Evolutionary conservation across 2,888 invertebrate species (phyloP), one percentile per base, ranked within the genome.

Genomic region (Andrena minutula): DNA sequence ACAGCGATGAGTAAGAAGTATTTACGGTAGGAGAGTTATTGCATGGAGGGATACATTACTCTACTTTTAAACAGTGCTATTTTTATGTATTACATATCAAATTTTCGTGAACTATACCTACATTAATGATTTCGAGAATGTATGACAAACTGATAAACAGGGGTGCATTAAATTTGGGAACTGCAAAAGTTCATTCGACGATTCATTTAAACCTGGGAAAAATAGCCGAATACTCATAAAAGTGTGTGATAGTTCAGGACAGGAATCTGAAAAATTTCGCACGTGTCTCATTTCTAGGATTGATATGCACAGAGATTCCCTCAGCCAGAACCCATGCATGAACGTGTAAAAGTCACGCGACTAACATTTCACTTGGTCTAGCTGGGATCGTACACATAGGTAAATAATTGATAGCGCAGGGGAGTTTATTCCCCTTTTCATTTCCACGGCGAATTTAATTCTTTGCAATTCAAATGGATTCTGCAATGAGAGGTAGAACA

Each of bases 391-490:
- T 56, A 63, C 61, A 56, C 64, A 32, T 79, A 41, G 41, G 41
- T 41, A 41, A 16, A 16, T 41, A 74, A 82, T 82, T 75, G 80
- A n/a, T 35, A 41, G 63, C n/a, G 35, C 64, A 63, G 58, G 65
- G 61, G 32, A 75, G 79, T 82, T 82, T 82, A 60, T 61, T 56
- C 26, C n/a, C 28, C 68, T 56, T 69, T 26, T 63, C 72, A 78
- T 79, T 81, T 81, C 80, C 79, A 64, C 49, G 68, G 72, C 64
- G 79, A 63, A 66, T 71, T 79, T 71, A 71, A 79, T 77, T 79
- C 26, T 70, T 71, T 66, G 70, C 71, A 70, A 70, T 74, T 70
- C 77, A 66, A 75, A 79, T 71, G 32, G 58, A 23, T 5, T 10
- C 20, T 58, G 65, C 64, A 32, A 51, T 23, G 58, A 26, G 63